phyloP scores from a whole-genome alignment of 1,140 invertebrate species.

The Solenopsis invicta region DNA sequence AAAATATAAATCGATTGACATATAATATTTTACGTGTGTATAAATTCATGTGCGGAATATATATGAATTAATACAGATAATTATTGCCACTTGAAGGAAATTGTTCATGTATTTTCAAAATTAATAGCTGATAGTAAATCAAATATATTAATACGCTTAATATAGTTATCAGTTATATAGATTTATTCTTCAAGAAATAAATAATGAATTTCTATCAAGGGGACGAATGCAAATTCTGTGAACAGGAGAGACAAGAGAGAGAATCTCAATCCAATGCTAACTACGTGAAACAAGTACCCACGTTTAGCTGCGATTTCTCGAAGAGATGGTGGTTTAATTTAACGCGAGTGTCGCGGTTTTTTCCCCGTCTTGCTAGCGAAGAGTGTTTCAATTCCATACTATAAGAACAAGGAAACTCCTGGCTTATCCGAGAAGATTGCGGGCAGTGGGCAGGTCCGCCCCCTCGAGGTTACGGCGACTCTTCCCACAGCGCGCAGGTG shows the following conservation, averaged over 20 bases:
- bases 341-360: conserved; percentile 44
- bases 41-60: neutral
- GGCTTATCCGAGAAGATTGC: conserved; percentile 66
- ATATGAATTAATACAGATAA: no score
- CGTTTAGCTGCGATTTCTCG: neutral
- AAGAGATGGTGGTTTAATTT: conserved; percentile 46
- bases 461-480: conserved; percentile 30
- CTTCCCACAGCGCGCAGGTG: conserved; percentile 67
- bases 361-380: conserved; percentile 6
- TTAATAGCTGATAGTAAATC: neutral
- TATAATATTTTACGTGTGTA: neutral
- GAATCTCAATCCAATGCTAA: conserved; percentile 22
- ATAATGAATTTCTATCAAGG: neutral
- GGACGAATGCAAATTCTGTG: neutral
- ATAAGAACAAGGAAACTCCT: conserved; percentile 43
- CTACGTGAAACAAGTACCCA: conserved; percentile 14
- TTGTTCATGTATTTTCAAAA: no score
- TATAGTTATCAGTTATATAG: neutral
- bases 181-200: neutral
- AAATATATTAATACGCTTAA: no score
- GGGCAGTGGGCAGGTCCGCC: neutral
- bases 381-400: conserved; percentile 39
- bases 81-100: no score
- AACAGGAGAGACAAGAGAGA: conserved; percentile 10
- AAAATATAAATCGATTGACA: neutral